Evolutionary conservation across 2,797 vertebrate genomes (phyloP).

Genomic region (Calcarius lapponicus): DNA sequence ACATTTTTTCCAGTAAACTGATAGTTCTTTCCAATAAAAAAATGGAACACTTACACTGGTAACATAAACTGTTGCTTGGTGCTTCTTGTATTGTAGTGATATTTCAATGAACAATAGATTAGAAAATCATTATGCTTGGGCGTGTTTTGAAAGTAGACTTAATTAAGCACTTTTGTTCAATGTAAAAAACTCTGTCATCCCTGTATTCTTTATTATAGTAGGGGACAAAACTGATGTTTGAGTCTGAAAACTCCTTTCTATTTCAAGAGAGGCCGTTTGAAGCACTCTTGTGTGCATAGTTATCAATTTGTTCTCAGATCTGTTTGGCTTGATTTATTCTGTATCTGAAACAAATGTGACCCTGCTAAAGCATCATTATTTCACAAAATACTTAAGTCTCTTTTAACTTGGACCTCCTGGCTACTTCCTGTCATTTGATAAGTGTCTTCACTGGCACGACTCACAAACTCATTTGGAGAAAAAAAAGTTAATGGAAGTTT

Average conservation of each 20-base stretch:
- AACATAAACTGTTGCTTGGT: constrained; percentile 11
- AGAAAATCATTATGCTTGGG: not conserved
- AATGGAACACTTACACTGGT: constrained; percentile 10
- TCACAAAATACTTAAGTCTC: not conserved
- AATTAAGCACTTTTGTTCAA: not conserved
- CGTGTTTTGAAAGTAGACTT: not conserved
- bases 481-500: not conserved
- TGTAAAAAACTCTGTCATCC: not conserved
- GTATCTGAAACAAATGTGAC: not conserved
- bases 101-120: not conserved
- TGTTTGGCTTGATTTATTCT: not conserved
- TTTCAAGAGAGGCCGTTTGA: not conserved
- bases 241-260: not conserved
- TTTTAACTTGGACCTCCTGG: not conserved
- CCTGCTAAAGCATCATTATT: not conserved
- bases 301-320: not conserved
- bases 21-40: constrained; percentile 37
- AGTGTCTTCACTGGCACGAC: not conserved
- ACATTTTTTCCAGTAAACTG: not conserved
- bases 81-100: not conserved
- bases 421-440: not conserved
- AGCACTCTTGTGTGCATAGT: not conserved
- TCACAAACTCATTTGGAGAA: not conserved
- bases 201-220: not conserved
- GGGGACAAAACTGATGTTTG: not conserved